Conservation (phyloP, 92 coral and sea anemone species). For the Diadumene lineata region DNA sequence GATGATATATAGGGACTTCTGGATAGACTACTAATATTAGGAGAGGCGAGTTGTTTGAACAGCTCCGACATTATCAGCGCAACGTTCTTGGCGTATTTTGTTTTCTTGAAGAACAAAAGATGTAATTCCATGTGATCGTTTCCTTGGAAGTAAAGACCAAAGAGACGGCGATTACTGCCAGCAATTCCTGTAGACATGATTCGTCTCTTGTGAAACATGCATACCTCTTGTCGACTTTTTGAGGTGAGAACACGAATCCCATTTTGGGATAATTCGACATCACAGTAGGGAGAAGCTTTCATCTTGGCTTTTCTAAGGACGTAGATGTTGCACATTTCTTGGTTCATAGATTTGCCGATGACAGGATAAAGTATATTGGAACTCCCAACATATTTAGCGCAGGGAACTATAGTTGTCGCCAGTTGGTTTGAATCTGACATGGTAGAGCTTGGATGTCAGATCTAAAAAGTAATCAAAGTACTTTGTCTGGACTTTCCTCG, state of each 20-base stretch:
- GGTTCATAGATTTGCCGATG: background rate
- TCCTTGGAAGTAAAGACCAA: slow-evolving; percentile 3
- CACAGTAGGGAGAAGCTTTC: background rate
- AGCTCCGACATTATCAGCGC: background rate
- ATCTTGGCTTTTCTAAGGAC: background rate
- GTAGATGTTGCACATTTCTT: background rate
- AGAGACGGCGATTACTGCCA: slow-evolving; percentile 1
- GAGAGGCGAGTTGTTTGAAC: too few species aligned
- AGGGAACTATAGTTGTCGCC: too few species aligned
- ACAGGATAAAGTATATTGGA: background rate
- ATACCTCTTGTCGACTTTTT: background rate
- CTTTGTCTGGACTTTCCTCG: too few species aligned
- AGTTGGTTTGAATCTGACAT: too few species aligned
- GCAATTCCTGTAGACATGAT: background rate
- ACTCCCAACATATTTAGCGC: background rate
- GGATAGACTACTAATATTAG: too few species aligned
- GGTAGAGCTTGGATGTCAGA: too few species aligned
- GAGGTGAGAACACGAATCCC: background rate
- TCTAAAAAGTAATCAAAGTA: too few species aligned
- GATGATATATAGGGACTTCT: too few species aligned
- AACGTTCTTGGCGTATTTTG: background rate
- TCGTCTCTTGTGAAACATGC: background rate
- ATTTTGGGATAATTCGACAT: background rate
- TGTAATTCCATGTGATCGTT: background rate
- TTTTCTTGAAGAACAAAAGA: background rate